Evolutionary conservation across 2,113 vertebrate species (phyloP).

Genomic region (Mustelus asterias): DNA sequence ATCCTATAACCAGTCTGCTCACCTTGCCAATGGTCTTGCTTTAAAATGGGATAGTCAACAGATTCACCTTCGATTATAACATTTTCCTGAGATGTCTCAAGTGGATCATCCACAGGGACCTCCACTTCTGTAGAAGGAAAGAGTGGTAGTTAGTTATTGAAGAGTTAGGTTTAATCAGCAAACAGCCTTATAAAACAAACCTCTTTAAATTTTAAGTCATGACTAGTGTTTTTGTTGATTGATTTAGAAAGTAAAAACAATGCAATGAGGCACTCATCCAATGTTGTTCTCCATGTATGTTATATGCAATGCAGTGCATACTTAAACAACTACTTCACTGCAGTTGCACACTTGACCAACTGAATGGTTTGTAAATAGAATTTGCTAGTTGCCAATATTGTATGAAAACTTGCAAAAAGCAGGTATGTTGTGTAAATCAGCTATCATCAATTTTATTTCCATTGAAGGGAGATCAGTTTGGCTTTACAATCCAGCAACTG

Average conservation of each 20-base stretch:
- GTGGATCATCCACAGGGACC: slow-evolving; percentile 58
- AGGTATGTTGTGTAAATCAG: neutral
- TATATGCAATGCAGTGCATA: neutral
- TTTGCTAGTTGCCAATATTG: neutral
- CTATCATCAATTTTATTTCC: neutral
- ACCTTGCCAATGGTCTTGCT: slow-evolving; percentile 57
- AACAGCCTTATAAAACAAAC: neutral
- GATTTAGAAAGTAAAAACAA: slow-evolving; percentile 8
- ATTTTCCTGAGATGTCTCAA: slow-evolving; percentile 61
- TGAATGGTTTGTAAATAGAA: neutral
- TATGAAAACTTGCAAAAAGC: neutral
- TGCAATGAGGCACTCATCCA: neutral
- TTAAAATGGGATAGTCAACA: slow-evolving; percentile 55
- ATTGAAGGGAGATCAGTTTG: neutral
- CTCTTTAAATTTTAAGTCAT: neutral
- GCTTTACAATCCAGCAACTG: neutral
- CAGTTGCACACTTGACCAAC: neutral
- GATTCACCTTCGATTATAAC: slow-evolving; percentile 60
- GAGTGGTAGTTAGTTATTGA: neutral
- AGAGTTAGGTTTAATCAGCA: neutral
- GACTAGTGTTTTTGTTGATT: neutral
- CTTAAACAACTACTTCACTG: neutral
- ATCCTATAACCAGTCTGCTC: slow-evolving; percentile 37
- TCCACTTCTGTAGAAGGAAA: slow-evolving; percentile 51
- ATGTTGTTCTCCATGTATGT: neutral